These are phyloP conservation scores for Buceros bicornis DNA, from an alignment of 2,797 vertebrate species.

Conservation along the genomic window DNA sequence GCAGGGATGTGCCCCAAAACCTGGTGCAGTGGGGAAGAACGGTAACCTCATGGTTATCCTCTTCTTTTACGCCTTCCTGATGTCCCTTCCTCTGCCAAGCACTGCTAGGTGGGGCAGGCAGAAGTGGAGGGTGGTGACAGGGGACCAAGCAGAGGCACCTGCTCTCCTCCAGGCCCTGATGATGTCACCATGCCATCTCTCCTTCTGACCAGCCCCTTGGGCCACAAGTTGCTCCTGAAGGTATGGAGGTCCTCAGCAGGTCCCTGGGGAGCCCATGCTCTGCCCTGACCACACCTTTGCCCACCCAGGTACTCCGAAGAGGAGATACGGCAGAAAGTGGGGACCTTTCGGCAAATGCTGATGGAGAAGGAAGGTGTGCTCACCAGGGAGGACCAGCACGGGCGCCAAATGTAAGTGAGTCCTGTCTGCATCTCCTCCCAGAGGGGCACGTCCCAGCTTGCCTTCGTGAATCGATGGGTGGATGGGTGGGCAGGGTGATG, in stretches of 20 bases:
- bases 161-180: not conserved
- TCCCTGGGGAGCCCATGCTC: too few relatives aligned
- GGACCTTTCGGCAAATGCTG: conserved; percentile 97
- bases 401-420: conserved; percentile 86
- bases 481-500: not conserved
- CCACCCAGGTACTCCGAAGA: conserved; percentile 91
- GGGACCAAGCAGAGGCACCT: not conserved
- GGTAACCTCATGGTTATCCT: not conserved
- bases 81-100: not conserved
- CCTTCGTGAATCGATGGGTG: not conserved
- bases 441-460: not conserved
- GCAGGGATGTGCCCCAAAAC: not conserved
- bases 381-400: conserved; percentile 91
- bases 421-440: not conserved
- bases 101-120: not conserved
- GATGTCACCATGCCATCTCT: not conserved
- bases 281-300: not conserved
- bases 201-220: not conserved
- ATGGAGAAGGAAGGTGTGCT: conserved; percentile 99
- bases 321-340: conserved; percentile 96
- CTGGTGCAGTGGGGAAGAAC: accelerated
- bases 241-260: not conserved
- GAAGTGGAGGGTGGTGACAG: not conserved
- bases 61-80: not conserved
- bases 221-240: not conserved